phyloP scores from a whole-genome alignment of 2,888 invertebrate genomes.

The Microctonus hyperodae region DNA sequence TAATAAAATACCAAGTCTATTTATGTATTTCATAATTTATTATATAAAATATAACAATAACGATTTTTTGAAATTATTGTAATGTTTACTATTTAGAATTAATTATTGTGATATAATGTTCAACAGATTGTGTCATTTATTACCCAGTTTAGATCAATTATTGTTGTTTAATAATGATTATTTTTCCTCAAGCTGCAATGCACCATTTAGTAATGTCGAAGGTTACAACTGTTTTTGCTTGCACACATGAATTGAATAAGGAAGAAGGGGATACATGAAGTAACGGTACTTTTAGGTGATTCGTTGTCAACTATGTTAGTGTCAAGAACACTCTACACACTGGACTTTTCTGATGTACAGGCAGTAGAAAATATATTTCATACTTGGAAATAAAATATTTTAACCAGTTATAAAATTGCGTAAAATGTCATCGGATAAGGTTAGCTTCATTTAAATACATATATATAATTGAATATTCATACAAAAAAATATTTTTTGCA shows the following conservation, averaged over 20 bases:
- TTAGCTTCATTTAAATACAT: neutral
- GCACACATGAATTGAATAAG: constrained; percentile 34
- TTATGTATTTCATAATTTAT: no score
- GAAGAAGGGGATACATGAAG: constrained; percentile 14
- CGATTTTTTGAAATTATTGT: neutral
- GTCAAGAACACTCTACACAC: neutral
- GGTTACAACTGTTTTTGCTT: constrained; percentile 32
- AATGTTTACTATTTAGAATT: neutral
- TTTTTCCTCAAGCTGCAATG: neutral
- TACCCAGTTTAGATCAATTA: neutral
- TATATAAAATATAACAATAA: neutral
- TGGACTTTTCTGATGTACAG: neutral
- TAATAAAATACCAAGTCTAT: neutral
- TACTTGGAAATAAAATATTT: neutral
- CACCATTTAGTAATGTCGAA: constrained; percentile 7
- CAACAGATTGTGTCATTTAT: neutral
- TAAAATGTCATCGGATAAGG: constrained; percentile 2
- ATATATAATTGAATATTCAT: neutral
- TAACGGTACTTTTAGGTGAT: constrained; percentile 48
- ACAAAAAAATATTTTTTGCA: neutral
- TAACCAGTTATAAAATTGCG: neutral
- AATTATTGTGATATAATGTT: neutral
- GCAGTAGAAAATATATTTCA: neutral
- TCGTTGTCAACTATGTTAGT: neutral
- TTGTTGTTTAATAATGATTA: neutral